Evolutionary conservation across 2,113 vertebrate genomes (phyloP).

Genomic region (Eudyptes chrysolophus): DNA sequence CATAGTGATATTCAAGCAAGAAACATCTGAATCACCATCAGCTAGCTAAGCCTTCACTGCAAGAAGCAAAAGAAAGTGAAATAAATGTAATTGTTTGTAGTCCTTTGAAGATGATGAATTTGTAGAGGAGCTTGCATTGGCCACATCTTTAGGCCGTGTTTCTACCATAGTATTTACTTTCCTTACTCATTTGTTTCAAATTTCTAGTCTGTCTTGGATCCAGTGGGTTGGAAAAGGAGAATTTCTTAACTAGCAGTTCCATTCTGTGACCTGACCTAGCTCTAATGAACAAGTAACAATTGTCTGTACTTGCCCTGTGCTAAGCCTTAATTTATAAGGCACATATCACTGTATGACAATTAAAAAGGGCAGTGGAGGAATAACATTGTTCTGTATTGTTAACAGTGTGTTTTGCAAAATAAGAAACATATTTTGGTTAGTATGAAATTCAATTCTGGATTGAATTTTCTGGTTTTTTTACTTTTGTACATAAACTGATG

Average conservation of each 20-base stretch:
- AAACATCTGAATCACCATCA: background rate
- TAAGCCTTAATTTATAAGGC: too few species aligned
- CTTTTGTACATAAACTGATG: background rate
- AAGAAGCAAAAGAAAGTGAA: background rate
- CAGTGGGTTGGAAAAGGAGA: background rate
- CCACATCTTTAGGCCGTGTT: background rate
- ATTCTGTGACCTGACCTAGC: background rate
- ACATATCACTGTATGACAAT: fast-evolving
- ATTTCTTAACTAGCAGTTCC: background rate
- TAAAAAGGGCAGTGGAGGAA: background rate
- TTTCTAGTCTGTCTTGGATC: background rate
- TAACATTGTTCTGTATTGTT: background rate
- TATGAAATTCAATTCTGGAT: background rate
- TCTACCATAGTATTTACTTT: background rate
- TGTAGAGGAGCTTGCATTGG: background rate
- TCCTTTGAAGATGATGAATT: background rate
- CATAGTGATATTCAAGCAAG: background rate
- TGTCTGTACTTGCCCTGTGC: background rate
- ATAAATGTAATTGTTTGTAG: background rate
- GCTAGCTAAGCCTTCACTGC: background rate
- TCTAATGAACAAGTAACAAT: background rate
- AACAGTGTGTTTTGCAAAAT: background rate
- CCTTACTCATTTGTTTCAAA: background rate
- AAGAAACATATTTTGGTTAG: background rate
- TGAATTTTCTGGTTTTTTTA: background rate